A percentile compares a stretch with the other conserved stretches of the same genome.
These are phyloP conservation scores for Vanessa cardui DNA, from an alignment of 2,888 invertebrate species.

Conservation along the genomic window DNA sequence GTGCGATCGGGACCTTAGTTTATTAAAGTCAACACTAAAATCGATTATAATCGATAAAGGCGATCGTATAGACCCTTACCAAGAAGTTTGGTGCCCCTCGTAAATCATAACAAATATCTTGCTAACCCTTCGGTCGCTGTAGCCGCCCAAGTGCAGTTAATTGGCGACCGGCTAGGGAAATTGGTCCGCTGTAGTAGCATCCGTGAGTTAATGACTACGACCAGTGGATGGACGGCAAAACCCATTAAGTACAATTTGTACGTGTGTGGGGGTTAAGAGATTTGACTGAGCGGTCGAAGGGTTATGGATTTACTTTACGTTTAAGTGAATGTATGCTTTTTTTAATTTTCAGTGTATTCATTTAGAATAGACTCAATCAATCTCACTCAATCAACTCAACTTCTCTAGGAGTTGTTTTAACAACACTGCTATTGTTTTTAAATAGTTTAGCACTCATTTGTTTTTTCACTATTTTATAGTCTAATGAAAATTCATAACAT, in stretches of 20 bases:
- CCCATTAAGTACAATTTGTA: conserved; percentile 80
- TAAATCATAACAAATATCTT: conserved; percentile 81
- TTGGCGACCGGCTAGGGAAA: conserved; percentile 78
- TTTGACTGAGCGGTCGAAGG: conserved; percentile 55
- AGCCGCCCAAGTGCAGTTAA: conserved; percentile 73
- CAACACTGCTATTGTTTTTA: no score
- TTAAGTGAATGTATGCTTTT: neutral
- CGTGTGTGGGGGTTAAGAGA: conserved; percentile 68
- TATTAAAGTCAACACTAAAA: conserved; percentile 8
- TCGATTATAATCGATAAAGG: conserved; percentile 23
- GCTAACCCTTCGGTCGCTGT: conserved; percentile 71
- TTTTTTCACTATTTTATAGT: no score
- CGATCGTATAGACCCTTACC: conserved; percentile 16
- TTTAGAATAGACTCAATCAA: no score
- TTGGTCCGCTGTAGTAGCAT: conserved; percentile 80
- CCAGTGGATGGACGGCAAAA: conserved; percentile 78
- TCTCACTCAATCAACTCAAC: no score
- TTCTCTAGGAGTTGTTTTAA: no score
- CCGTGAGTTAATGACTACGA: conserved; percentile 80
- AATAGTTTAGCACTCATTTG: no score
- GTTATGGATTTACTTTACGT: conserved; percentile 16
- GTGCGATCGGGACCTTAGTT: neutral
- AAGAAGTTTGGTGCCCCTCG: conserved; percentile 48
- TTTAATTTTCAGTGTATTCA: no score
- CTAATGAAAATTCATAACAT: no score